Evolutionary conservation across 1,140 invertebrate genomes (phyloP).

Genomic region (Mya arenaria): DNA sequence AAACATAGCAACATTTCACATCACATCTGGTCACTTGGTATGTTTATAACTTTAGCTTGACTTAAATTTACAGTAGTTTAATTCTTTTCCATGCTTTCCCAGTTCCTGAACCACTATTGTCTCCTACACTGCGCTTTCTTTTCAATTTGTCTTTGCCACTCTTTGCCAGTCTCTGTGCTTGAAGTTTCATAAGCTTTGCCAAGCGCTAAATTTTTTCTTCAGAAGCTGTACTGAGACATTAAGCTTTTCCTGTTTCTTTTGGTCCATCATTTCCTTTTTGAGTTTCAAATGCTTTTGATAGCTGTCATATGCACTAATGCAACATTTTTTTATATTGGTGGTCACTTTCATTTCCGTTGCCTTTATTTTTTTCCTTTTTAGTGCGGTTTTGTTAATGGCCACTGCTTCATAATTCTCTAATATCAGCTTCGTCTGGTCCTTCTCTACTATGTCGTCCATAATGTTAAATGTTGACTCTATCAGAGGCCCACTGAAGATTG

Average conservation of each 20-base stretch:
- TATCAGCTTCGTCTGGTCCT: slow-evolving; percentile 21
- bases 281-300: not conserved
- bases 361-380: not conserved
- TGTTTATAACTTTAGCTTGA: no score
- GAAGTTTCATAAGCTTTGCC: not conserved
- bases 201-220: not conserved
- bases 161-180: no score
- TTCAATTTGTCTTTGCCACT: no score
- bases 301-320: not conserved
- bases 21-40: no score
- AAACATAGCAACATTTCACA: no score
- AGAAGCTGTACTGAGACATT: not conserved
- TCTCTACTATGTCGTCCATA: slow-evolving; percentile 45
- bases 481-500: slow-evolving; percentile 37
- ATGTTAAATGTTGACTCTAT: slow-evolving; percentile 43
- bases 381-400: not conserved
- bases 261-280: not conserved
- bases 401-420: slow-evolving; percentile 16
- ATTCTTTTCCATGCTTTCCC: no score
- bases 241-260: not conserved
- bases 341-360: not conserved
- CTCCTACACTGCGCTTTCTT: no score
- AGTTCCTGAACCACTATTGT: no score
- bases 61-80: no score
- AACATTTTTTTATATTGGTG: not conserved